Evolutionary conservation across 2,113 vertebrate species (phyloP), one percentile per base, ranked within the genome.

Genomic region (Melanostigma gelatinosum): DNA sequence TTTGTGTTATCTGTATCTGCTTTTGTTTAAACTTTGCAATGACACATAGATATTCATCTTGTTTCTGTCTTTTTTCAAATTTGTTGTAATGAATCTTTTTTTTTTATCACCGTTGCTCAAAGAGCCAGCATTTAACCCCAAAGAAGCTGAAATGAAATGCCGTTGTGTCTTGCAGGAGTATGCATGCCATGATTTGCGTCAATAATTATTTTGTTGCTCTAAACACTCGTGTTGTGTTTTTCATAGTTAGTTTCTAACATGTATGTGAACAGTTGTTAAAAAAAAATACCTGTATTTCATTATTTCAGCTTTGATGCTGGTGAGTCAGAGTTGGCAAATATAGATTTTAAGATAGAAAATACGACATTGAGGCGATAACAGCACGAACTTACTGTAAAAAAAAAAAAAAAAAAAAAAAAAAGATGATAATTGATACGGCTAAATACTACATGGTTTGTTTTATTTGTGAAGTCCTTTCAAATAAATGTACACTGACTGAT

Each of bases 261-360:
- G 22, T 86, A 68, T 86, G 77, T 87, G 52, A 81, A 85, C 84
- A 85, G 74, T 42, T 32, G 68, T 87, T 62, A 73, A 69, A 70
- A 72, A 79, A 79, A 85, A 40, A 75, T 38, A 27, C 11, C 57
- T 88, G 76, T 91, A 83, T 88, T 87, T 88, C 87, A 84, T 82
- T 78, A 81, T 93, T 92, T 93, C 91, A 94, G 94, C 95, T 96
- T 96, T 96, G 95, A 95, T 95, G 95, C 95, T 90, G 96, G 94
- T 90, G 91, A 95, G 94, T 95, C 94, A 94, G 94, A 95, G 95
- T 96, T 93, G 88, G 85, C 86, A 83, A 90, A 91, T 88, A 74
- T 84, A 83, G 77, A 79, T 90, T 90, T 88, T 64, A 72, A 87
- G 74, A 87, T 88, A 63, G 32, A 81, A 85, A 88, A 85, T 36